Evolutionary conservation across 35 echinoderm and acorn worm species (phyloP).

Genomic region (Lytechinus variegatus): DNA sequence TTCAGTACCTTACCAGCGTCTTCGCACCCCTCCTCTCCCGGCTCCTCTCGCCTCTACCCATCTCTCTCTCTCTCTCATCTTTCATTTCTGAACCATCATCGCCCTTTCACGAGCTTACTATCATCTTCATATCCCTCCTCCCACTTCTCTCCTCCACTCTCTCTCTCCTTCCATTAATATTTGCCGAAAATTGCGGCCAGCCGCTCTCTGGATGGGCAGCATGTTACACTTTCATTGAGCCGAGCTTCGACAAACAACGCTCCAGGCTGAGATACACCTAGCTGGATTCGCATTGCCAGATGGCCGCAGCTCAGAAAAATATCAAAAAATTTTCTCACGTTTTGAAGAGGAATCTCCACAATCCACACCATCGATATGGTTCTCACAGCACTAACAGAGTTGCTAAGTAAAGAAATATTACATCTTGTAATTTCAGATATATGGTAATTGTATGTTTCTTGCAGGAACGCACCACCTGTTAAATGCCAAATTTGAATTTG

Average conservation of each 20-base stretch:
- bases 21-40: too few species aligned
- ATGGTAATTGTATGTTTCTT: background rate
- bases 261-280: background rate
- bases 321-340: background rate
- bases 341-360: background rate
- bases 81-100: background rate
- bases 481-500: background rate
- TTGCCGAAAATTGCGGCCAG: constrained; percentile 17
- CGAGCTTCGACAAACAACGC: constrained; percentile 11
- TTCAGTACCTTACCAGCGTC: too few species aligned
- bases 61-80: too few species aligned
- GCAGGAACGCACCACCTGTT: background rate
- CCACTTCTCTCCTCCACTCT: background rate
- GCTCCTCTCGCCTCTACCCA: too few species aligned
- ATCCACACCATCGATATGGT: background rate
- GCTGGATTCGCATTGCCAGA: background rate
- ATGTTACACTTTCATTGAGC: constrained; percentile 43
- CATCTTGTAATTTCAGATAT: background rate
- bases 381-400: background rate
- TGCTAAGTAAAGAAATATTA: background rate
- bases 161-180: constrained; percentile 21
- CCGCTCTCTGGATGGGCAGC: constrained; percentile 11
- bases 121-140: background rate
- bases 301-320: background rate
- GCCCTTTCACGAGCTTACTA: background rate